Conservation (phyloP, 2,888 invertebrate genomes). For the Lasioglossum zephyrum region DNA sequence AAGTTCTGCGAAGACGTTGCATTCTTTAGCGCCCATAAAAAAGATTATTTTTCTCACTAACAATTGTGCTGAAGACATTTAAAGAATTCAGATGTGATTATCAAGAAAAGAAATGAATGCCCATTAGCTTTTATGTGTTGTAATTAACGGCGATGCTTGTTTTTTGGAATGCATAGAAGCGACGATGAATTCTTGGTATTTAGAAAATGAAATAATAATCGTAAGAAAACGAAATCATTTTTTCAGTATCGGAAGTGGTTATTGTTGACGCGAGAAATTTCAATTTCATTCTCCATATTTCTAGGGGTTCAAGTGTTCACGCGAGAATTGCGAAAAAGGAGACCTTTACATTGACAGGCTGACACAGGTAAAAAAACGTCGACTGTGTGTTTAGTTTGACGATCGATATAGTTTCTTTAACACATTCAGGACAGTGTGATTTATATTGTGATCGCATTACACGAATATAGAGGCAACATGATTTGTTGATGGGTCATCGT, state of each 20-base stretch:
- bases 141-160: background rate
- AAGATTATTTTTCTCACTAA: background rate
- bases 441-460: background rate
- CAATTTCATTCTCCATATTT: background rate
- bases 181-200: background rate
- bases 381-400: background rate
- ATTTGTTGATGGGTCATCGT: background rate
- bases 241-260: background rate
- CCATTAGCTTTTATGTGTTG: background rate
- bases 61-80: background rate
- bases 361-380: background rate
- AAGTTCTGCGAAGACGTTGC: background rate
- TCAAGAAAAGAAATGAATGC: background rate
- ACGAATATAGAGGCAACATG: no score
- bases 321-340: background rate
- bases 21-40: background rate
- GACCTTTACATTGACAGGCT: slow-evolving; percentile 3
- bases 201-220: background rate
- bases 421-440: slow-evolving; percentile 16
- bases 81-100: background rate
- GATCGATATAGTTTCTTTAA: slow-evolving; percentile 1
- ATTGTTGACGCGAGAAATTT: background rate
- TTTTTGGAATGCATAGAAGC: background rate
- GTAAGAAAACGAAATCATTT: no score
- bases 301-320: background rate